Percentiles rank a stretch among this genome's conserved stretches.
phyloP scores from a whole-genome alignment of 1,140 invertebrate species.

The Polypedilum pembai region DNA sequence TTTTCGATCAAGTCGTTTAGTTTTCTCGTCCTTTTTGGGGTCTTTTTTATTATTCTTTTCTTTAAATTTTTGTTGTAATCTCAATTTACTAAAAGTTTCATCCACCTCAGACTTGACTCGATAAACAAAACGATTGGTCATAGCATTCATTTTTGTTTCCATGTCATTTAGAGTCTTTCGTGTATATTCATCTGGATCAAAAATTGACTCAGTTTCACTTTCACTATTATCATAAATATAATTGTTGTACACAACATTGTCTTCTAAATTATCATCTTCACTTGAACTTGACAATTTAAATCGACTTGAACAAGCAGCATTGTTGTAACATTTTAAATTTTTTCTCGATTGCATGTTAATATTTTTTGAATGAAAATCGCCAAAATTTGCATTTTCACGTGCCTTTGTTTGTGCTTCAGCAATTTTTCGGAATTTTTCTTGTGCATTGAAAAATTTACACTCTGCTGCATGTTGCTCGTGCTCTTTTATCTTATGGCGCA shows the following conservation, averaged over 20 bases:
- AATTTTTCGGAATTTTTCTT: too few relatives aligned
- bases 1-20: not conserved
- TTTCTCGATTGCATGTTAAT: not conserved
- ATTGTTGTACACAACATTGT: not conserved
- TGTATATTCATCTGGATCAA: not conserved
- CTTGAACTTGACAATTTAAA: not conserved
- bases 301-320: not conserved
- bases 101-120: not conserved
- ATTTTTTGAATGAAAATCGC: not conserved
- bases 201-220: not conserved
- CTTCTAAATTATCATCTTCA: not conserved
- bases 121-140: not conserved
- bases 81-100: not conserved
- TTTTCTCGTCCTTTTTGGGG: not conserved
- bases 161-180: not conserved
- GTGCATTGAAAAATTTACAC: too few relatives aligned
- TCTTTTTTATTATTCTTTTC: not conserved
- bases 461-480: too few relatives aligned
- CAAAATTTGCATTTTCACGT: not conserved
- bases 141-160: not conserved
- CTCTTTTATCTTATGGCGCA: too few relatives aligned
- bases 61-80: not conserved
- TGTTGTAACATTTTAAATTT: not conserved
- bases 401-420: not conserved
- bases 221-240: not conserved